phyloP scores from a whole-genome alignment of 2,797 vertebrate species.

The Iguana delicatissima region DNA sequence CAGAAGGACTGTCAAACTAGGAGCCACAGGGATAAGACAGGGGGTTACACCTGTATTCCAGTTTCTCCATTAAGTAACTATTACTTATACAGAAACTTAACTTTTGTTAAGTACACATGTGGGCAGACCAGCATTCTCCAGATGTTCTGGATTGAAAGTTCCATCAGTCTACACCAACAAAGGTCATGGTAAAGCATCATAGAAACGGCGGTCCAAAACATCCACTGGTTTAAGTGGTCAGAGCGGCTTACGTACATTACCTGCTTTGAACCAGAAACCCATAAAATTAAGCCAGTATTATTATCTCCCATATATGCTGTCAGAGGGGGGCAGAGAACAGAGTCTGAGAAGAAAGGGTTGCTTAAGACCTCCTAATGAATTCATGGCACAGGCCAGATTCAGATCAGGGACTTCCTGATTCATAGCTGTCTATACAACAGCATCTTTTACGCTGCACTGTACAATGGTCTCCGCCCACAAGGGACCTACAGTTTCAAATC shows the following conservation, averaged over 20 bases:
- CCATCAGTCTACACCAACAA: background rate
- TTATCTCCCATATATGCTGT: background rate
- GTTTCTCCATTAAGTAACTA: accelerated
- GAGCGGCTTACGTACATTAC: background rate
- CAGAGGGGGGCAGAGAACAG: background rate
- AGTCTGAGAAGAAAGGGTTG: no score
- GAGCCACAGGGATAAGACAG: background rate
- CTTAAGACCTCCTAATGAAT: background rate
- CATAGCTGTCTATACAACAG: background rate
- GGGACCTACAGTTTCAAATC: background rate
- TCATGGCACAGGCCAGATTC: background rate
- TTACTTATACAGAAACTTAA: background rate
- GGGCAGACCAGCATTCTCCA: background rate
- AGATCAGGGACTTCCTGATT: background rate
- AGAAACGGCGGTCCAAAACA: background rate
- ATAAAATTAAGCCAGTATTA: background rate
- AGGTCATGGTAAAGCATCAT: no score
- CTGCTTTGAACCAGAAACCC: background rate
- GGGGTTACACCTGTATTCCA: accelerated
- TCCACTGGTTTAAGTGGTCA: background rate
- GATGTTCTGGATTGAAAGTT: background rate
- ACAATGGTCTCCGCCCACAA: background rate
- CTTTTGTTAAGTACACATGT: background rate
- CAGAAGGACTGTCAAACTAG: background rate
- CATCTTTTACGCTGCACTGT: background rate